Conservation (phyloP, 2,113 vertebrate species). For the Halcyon malimbica region DNA sequence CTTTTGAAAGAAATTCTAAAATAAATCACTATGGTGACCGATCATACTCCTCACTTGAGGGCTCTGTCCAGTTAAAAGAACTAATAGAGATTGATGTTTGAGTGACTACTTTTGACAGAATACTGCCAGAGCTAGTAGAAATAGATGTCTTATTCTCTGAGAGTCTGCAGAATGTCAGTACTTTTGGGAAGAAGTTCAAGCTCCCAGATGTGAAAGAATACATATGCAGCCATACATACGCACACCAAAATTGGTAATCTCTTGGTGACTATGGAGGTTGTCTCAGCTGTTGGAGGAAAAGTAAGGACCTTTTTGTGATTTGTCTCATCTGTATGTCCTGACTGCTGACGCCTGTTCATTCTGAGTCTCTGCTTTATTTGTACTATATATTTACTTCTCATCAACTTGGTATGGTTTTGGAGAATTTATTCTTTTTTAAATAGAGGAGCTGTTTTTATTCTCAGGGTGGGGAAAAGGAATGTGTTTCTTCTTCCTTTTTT, state of each 20-base stretch:
- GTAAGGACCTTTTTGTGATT: neutral
- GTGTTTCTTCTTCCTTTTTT: neutral
- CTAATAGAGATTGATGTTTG: neutral
- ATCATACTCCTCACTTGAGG: neutral
- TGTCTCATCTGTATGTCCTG: neutral
- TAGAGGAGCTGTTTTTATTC: neutral
- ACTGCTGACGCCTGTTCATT: neutral
- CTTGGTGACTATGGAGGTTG: neutral
- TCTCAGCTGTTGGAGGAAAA: neutral
- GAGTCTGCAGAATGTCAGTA: neutral
- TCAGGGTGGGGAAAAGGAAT: neutral
- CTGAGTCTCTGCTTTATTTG: neutral
- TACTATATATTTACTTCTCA: neutral
- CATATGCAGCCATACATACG: neutral
- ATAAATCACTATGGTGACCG: neutral
- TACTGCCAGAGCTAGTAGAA: neutral
- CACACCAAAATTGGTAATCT: fast-evolving
- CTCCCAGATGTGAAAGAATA: neutral
- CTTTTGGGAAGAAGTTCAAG: neutral
- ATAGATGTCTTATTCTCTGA: neutral
- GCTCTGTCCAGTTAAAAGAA: neutral
- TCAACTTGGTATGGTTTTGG: neutral
- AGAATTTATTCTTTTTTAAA: neutral
- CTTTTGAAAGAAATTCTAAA: neutral
- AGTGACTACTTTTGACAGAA: neutral